A percentile compares a stretch with the other conserved stretches of the same genome.
Evolutionary conservation across 2,797 vertebrate genomes (phyloP).

Genomic region (Onychomys arenicola): DNA sequence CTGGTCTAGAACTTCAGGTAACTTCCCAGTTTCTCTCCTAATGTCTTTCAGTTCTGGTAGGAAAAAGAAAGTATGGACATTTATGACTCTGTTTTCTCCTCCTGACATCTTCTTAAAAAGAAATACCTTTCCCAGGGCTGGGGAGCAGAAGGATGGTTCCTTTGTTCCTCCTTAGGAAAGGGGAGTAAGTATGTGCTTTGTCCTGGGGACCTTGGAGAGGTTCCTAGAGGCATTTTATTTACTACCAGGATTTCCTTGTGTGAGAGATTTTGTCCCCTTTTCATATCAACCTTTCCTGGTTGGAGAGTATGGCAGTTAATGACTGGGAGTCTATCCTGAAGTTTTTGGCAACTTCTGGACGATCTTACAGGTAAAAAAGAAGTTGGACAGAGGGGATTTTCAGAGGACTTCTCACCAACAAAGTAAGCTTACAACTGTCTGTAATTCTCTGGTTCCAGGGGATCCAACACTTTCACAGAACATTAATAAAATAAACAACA

Average conservation of each 20-base stretch:
- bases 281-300: not conserved
- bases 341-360: not conserved
- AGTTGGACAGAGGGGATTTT: not conserved
- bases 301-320: not conserved
- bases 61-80: not conserved
- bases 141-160: not conserved
- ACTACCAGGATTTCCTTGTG: not conserved
- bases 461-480: too few relatives aligned
- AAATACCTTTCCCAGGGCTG: not conserved
- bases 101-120: not conserved
- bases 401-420: not conserved
- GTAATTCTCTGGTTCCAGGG: too few relatives aligned
- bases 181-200: not conserved
- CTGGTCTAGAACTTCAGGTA: not conserved
- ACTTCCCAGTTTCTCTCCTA: not conserved
- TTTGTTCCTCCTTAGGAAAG: not conserved
- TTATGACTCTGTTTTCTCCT: not conserved
- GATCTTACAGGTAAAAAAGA: not conserved
- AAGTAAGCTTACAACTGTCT: not conserved
- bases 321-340: not conserved
- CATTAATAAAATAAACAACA: too few relatives aligned
- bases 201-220: not conserved
- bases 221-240: not conserved
- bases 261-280: not conserved
- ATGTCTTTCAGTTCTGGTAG: not conserved